Percentiles rank a stretch among this genome's conserved stretches.
Evolutionary conservation across 37 sponge, comb jelly and placozoan genomes (phyloP).

Genomic region (Ephydatia muelleri): DNA sequence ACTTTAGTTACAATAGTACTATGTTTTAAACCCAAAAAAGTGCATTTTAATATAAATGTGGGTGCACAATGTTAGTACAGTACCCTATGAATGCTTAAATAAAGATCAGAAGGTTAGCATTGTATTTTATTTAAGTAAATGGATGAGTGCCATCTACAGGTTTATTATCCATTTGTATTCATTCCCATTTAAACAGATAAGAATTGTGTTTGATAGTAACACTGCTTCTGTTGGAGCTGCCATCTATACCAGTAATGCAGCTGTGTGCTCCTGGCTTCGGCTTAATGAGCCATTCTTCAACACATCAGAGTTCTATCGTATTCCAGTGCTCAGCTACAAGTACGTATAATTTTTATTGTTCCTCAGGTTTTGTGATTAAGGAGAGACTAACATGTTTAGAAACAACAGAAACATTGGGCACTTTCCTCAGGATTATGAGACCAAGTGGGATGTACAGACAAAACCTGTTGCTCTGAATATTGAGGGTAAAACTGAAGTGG

Average conservation of each 20-base stretch:
- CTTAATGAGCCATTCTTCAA: background rate
- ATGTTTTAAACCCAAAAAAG: too few species aligned
- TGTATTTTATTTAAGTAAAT: too few species aligned
- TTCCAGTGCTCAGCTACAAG: conserved; percentile 27
- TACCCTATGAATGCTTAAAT: too few species aligned
- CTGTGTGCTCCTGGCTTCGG: conserved; percentile 38
- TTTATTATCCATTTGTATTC: too few species aligned
- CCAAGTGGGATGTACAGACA: background rate
- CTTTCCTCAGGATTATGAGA: background rate
- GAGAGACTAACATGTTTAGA: background rate
- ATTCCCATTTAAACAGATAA: conserved; percentile 37
- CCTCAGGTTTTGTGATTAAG: background rate
- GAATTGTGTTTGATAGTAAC: conserved; percentile 21
- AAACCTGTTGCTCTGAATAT: background rate
- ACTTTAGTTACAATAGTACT: too few species aligned
- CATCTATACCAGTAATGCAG: conserved; percentile 22
- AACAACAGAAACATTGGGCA: background rate
- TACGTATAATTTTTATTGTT: background rate
- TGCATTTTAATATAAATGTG: too few species aligned
- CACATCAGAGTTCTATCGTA: background rate
- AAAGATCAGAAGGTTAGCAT: too few species aligned
- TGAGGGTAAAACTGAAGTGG: background rate
- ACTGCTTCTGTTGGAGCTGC: conserved; percentile 39
- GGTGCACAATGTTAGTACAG: too few species aligned
- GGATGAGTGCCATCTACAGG: too few species aligned